These are phyloP conservation scores for Nasonia vitripennis DNA, from an alignment of 1,140 invertebrate species.

Conservation along the genomic window DNA sequence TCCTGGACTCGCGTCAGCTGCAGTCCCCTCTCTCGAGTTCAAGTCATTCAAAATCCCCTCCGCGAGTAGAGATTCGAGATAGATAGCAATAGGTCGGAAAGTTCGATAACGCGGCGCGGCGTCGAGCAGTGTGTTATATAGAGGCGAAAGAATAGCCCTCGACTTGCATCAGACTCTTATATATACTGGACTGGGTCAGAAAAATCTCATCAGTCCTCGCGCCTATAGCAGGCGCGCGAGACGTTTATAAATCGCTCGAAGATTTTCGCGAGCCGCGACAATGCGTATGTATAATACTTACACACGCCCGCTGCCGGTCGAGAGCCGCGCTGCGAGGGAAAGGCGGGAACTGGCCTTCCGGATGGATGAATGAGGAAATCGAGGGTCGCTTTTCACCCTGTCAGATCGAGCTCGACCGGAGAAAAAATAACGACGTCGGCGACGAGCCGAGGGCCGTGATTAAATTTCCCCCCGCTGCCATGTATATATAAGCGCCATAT, in stretches of 20 bases:
- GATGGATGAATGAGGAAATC: conserved; percentile 42
- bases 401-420: neutral
- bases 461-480: conserved; percentile 14
- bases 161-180: no score
- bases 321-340: neutral
- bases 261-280: neutral
- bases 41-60: conserved; percentile 16
- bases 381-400: conserved; percentile 22
- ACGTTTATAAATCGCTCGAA: conserved; percentile 42
- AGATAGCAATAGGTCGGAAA: conserved; percentile 18
- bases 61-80: neutral
- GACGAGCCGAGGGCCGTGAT: conserved; percentile 1
- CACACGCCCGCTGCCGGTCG: neutral
- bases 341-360: conserved; percentile 6
- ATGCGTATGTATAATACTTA: neutral
- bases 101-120: neutral
- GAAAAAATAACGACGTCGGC: neutral
- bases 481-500: no score
- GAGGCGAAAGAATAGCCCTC: neutral
- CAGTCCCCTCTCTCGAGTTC: no score
- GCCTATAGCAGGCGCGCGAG: neutral
- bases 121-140: neutral
- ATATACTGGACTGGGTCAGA: neutral
- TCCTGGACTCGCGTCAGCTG: neutral
- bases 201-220: conserved; percentile 31